These are phyloP conservation scores for Agriotes lineatus DNA, from an alignment of 2,888 invertebrate genomes.

Conservation along the genomic window DNA sequence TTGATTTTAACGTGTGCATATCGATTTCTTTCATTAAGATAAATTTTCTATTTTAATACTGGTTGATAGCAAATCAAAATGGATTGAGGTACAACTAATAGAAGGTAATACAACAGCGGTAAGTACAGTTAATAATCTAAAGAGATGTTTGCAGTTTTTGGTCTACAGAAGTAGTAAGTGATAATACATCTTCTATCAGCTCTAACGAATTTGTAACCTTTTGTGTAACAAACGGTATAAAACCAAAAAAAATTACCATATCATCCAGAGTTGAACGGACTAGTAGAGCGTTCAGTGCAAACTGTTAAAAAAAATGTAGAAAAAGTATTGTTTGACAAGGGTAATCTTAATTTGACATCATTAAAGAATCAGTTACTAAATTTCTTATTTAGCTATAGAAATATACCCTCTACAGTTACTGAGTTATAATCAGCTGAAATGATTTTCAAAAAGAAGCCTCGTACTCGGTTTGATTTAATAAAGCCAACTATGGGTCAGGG, in stretches of 20 bases:
- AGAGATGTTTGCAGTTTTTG: constrained; percentile 47
- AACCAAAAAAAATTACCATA: constrained; percentile 45
- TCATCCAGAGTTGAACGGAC: constrained; percentile 48
- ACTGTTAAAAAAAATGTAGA: constrained; percentile 45
- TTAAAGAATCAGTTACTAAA: too few species aligned
- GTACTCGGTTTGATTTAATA: background rate
- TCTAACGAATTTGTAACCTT: constrained; percentile 45
- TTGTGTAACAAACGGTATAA: constrained; percentile 50
- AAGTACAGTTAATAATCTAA: constrained; percentile 41
- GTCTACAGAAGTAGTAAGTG: constrained; percentile 46
- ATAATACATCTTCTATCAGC: constrained; percentile 50
- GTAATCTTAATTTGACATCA: background rate
- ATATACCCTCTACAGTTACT: background rate
- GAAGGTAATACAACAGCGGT: constrained; percentile 38
- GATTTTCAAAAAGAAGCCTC: background rate
- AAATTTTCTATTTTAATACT: constrained; percentile 41
- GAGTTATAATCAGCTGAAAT: background rate
- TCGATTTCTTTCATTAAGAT: constrained; percentile 34
- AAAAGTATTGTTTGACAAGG: background rate
- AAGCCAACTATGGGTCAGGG: background rate
- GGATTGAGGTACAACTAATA: constrained; percentile 49
- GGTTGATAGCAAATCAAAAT: constrained; percentile 47
- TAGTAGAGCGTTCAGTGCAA: constrained; percentile 46
- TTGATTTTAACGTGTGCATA: constrained; percentile 13
- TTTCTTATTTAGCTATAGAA: constrained; percentile 4